Base-by-base conservation (phyloP, 1,140 invertebrate genomes). In the Drosophila carrolli region DNA sequence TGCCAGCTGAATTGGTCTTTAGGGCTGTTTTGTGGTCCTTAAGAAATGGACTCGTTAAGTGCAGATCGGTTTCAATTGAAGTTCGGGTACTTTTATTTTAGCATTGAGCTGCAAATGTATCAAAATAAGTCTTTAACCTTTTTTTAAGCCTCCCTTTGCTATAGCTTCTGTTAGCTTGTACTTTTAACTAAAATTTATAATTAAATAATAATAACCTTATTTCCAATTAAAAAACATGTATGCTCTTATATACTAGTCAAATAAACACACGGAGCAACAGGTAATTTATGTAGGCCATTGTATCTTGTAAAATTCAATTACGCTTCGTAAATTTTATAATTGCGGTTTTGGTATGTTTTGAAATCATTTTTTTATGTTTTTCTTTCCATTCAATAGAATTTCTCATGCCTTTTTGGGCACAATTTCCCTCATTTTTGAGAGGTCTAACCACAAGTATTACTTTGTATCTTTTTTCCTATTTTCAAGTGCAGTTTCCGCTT, bases 401-500 rank as follows among this genome's bases (percentile, higher is more conserved):
- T 88, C 79, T 77, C 79, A 88, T 83, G 76, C 66, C 46, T 54
- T 57, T 65, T 74, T 56, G 80, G 51, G 51, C 62, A 62, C 55
- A 71, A 50, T 70, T 65, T 72, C 50, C 58, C 38, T 37, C 38
- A 68, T 66, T 54, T 38, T 27, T 3, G 23, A 43, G 43, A 44
- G 41, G 41, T 41, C 55, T 53, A 80, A 89, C 84, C 81, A 77
- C 85, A 89, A 70, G 16, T 54, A 41, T 50, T 65, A 72, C 73
- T 71, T 79, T 66, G 63, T 73, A 57, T 67, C 50, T 38, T 32
- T 63, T 46, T 51, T 11, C 4, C 10, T 55, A 48, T 53, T 47
- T 75, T 88, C 56, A 84, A 84, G 79, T 80, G 79, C 75, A 55
- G 72, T 90, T 90, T 90, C 88, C 88, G 88, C 63, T 90, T 90